phyloP scores from a whole-genome alignment of 2,888 invertebrate genomes.

The Alsophila aescularia region DNA sequence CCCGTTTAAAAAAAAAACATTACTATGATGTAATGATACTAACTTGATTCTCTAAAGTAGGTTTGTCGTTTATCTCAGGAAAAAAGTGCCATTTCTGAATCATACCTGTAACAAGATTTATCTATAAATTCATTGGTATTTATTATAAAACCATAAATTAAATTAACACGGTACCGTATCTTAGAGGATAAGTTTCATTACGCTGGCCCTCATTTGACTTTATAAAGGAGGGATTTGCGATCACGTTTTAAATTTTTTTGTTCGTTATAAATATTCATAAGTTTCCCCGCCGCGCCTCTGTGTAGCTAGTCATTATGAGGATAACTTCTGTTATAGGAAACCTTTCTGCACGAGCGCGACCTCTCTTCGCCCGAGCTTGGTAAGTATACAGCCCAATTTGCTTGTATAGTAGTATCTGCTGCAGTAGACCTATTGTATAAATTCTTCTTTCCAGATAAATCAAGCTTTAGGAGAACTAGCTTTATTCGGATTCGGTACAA shows the following conservation, averaged over 20 bases:
- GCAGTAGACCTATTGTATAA: constrained; percentile 7
- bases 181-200: background rate
- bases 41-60: too few species aligned
- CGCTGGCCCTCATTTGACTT: too few species aligned
- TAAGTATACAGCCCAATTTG: constrained; percentile 31
- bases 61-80: too few species aligned
- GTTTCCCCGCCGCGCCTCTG: too few species aligned
- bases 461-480: constrained; percentile 2
- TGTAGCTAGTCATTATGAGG: constrained; percentile 29
- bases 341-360: constrained; percentile 17
- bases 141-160: too few species aligned
- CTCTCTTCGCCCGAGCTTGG: constrained; percentile 3
- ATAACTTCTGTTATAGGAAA: constrained; percentile 30
- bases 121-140: too few species aligned
- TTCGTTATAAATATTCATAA: background rate
- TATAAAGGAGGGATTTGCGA: background rate
- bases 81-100: too few species aligned
- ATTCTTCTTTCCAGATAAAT: constrained; percentile 13
- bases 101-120: too few species aligned
- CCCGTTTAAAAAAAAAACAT: too few species aligned
- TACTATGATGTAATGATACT: too few species aligned
- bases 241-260: background rate
- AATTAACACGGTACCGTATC: background rate
- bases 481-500: background rate
- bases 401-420: too few species aligned